Conservation (phyloP, 2,113 vertebrate genomes). For the Cyprinus carpio region DNA sequence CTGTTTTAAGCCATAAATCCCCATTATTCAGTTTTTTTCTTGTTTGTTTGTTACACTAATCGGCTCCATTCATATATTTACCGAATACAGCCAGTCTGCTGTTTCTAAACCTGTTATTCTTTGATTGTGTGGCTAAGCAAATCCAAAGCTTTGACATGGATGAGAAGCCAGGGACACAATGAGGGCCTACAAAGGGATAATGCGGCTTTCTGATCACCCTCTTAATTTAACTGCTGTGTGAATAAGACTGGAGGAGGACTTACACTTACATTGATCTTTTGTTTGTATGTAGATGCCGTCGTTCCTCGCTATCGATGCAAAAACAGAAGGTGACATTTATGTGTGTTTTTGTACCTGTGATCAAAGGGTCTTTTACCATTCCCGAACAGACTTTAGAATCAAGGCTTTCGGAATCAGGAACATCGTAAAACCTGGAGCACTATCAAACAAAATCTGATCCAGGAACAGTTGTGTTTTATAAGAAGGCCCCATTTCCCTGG, state of each 20-base stretch:
- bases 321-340: conserved; percentile 3
- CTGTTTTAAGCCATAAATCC: conserved; percentile 5
- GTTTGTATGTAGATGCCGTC: conserved; percentile 6
- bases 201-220: neutral
- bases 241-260: neutral
- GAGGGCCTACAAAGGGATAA: neutral
- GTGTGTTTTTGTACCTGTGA: conserved; percentile 34
- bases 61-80: neutral
- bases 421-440: neutral
- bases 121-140: conserved; percentile 9
- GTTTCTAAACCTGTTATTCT: conserved; percentile 18
- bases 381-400: conserved; percentile 1
- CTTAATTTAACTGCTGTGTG: conserved; percentile 25
- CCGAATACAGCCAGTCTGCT: neutral
- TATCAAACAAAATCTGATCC: neutral
- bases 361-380: conserved; percentile 19
- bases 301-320: neutral
- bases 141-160: conserved; percentile 31
- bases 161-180: neutral
- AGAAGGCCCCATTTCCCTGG: neutral
- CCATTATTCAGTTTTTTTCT: neutral
- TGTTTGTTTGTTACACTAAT: conserved; percentile 14
- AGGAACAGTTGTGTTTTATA: neutral
- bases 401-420: neutral
- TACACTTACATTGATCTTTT: conserved; percentile 12